phyloP scores from a whole-genome alignment of 1,140 invertebrate species.

The Teleogryllus occipitalis region DNA sequence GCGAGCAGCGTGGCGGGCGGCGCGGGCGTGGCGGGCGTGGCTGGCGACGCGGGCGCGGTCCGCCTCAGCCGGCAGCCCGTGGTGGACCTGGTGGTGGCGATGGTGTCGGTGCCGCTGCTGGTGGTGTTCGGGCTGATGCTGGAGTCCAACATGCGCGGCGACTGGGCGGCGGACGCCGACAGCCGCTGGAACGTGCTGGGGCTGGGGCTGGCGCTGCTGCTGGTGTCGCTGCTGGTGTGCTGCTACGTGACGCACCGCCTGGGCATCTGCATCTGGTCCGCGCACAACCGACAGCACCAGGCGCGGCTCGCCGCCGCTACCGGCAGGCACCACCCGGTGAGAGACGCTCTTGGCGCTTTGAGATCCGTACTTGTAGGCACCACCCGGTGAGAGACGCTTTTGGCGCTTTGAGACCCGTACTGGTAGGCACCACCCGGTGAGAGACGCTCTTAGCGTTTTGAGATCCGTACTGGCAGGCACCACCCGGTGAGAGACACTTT shows the following conservation, averaged over 20 bases:
- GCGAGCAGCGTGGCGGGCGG: no score
- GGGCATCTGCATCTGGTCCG: slow-evolving; percentile 17
- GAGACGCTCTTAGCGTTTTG: no score
- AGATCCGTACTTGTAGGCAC: no score
- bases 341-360: no score
- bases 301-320: not conserved
- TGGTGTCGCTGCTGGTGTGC: slow-evolving; percentile 15
- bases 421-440: no score
- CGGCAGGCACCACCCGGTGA: no score
- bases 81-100: slow-evolving; percentile 18
- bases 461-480: no score
- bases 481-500: no score
- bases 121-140: slow-evolving; percentile 21
- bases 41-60: not conserved
- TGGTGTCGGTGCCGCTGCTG: slow-evolving; percentile 18
- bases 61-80: slow-evolving; percentile 10
- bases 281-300: not conserved
- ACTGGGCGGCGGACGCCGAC: slow-evolving; percentile 9
- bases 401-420: no score
- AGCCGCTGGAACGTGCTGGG: slow-evolving; percentile 18
- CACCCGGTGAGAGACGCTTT: no score
- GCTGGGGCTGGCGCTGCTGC: slow-evolving; percentile 18
- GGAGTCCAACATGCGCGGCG: slow-evolving; percentile 17
- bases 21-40: no score
- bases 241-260: slow-evolving; percentile 21